These are phyloP conservation scores for Peromyscus californicus DNA, from an alignment of 2,113 vertebrate species.

Conservation along the genomic window DNA sequence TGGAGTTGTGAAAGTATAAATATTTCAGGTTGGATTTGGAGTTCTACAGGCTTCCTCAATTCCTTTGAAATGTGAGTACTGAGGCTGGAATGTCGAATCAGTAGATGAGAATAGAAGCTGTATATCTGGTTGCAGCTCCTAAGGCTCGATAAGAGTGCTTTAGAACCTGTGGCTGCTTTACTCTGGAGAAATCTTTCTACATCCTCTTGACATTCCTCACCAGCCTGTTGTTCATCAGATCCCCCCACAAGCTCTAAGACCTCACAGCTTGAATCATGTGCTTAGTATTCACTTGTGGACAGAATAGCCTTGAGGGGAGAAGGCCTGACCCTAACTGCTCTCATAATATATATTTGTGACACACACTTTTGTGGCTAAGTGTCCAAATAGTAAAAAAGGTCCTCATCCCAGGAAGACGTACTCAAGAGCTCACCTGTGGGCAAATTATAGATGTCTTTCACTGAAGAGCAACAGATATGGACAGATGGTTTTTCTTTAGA, in stretches of 20 bases:
- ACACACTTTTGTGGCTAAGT: background rate
- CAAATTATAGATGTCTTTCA: background rate
- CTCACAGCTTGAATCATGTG: rapidly evolving
- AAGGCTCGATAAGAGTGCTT: background rate
- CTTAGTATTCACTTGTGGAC: background rate
- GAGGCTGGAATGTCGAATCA: background rate
- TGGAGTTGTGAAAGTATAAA: background rate
- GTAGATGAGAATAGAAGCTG: background rate
- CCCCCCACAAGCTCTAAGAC: background rate
- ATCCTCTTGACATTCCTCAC: background rate
- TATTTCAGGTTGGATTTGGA: conserved; percentile 7
- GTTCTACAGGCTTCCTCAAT: background rate
- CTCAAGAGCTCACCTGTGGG: background rate
- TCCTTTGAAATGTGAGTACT: background rate
- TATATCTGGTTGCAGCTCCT: background rate
- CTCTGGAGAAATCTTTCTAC: background rate
- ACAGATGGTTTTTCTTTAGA: background rate
- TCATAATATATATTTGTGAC: background rate
- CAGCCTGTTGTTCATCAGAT: background rate
- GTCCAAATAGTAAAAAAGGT: background rate
- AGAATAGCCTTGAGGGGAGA: background rate
- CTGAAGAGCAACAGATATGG: background rate
- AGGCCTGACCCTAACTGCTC: background rate
- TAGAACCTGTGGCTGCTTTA: background rate
- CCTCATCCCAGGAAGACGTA: background rate